Evolutionary conservation across 2,113 vertebrate species (phyloP), one percentile per base, ranked within the genome.

Genomic region (Melanostigma gelatinosum): DNA sequence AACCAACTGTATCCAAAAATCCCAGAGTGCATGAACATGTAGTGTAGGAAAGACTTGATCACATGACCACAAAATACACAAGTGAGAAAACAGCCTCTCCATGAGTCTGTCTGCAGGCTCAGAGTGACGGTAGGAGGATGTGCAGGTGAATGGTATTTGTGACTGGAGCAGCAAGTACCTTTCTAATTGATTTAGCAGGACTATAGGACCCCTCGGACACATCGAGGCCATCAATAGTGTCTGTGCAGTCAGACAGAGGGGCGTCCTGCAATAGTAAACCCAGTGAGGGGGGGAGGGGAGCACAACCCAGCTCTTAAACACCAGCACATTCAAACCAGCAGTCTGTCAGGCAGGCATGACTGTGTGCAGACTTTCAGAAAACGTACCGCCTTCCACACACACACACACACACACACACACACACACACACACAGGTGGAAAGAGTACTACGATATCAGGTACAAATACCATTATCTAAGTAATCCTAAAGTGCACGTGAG

Each of bases 231-330:
- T 98, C 97, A 97, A 99, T 97, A 97, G 96, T 97, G 94, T 99
- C 98, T 96, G 97, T 96, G 96, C 97, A 99, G 98, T 98, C 98
- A 96, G 98, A 99, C 90, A 99, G 97, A 96, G 97, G 97, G 90
- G 96, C 97, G 72, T 99, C 98, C 98, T 99, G 98, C 91, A 98
- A 99, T 95, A 95, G 97, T 94, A 98, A 97, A 98, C 95, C 90
- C 93, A 95, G 96, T 97, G 94, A 95, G 95, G 93, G 93, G 91
- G 93, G 94, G 96, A 93, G 90, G 93, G 94, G 95, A 93, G 95
- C 94, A 96, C 93, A 96, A 94, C 94, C 94, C 78, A 95, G 91
- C 93, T 93, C 82, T 75, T 81, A 55, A 72, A 87, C 73, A 88
- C 78, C 61, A 78, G 67, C 80, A 92, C 82, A 88, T 68, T 90